These are phyloP conservation scores for Microctenopoma stevenorrisi DNA, from an alignment of 2,797 vertebrate genomes.

Conservation along the genomic window DNA sequence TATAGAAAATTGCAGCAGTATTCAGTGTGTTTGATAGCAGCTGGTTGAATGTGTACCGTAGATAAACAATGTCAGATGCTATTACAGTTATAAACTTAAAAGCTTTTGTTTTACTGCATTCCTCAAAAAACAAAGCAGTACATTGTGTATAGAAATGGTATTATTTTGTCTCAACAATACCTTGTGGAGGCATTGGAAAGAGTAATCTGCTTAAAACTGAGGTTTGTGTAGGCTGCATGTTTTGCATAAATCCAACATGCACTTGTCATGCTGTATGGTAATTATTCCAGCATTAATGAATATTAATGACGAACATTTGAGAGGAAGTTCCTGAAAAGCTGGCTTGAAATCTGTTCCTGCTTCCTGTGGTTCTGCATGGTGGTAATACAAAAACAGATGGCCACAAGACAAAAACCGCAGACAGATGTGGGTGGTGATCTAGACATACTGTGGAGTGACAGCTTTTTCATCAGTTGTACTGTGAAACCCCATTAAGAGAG, in stretches of 20 bases:
- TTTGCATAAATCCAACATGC: constrained; percentile 55
- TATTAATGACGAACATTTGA: constrained; percentile 46
- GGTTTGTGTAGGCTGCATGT: constrained; percentile 49
- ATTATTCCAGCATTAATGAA: constrained; percentile 53
- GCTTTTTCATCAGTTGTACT: constrained; percentile 46
- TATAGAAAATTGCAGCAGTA: constrained; percentile 18
- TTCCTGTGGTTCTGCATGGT: constrained; percentile 29
- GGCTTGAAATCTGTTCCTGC: constrained; percentile 39
- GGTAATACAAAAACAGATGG: constrained; percentile 51
- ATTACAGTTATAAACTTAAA: constrained; percentile 17
- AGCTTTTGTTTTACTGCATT: constrained; percentile 16
- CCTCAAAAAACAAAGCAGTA: constrained; percentile 16
- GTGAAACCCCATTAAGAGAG: constrained; percentile 40
- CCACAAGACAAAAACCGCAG: constrained; percentile 42
- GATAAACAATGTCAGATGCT: constrained; percentile 25
- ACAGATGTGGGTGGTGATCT: constrained; percentile 60
- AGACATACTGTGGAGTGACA: constrained; percentile 49
- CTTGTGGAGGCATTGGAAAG: constrained; percentile 22
- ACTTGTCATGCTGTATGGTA: constrained; percentile 42
- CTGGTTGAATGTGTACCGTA: constrained; percentile 12
- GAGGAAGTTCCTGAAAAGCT: constrained; percentile 40
- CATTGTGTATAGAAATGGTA: constrained; percentile 2
- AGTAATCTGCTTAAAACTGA: constrained; percentile 46
- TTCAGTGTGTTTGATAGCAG: constrained; percentile 17
- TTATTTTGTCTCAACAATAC: constrained; percentile 50